These are phyloP conservation scores for Pseudochromis fuscus DNA, from an alignment of 2,797 vertebrate genomes.

Conservation along the genomic window DNA sequence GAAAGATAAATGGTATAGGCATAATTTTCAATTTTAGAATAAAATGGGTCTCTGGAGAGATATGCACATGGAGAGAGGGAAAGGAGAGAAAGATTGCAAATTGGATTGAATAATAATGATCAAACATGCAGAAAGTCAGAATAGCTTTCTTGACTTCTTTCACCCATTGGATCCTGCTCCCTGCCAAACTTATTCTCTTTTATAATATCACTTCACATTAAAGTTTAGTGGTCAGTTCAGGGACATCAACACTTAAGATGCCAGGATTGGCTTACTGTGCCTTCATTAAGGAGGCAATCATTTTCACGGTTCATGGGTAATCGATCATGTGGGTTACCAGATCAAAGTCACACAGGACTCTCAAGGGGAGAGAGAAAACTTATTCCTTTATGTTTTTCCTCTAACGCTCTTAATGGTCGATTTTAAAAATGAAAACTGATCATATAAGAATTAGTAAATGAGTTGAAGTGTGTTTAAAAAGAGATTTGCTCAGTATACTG, in stretches of 20 bases:
- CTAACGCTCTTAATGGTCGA: constrained; percentile 27
- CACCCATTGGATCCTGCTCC: constrained; percentile 14
- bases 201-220: constrained; percentile 41
- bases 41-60: constrained; percentile 68
- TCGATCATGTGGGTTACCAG: constrained; percentile 67
- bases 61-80: constrained; percentile 33
- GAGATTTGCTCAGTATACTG: constrained; percentile 42
- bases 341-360: constrained; percentile 69
- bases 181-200: constrained; percentile 41
- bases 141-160: constrained; percentile 37
- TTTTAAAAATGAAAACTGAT: constrained; percentile 53
- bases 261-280: constrained; percentile 58
- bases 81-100: constrained; percentile 47
- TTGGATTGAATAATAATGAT: constrained; percentile 67
- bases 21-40: constrained; percentile 76
- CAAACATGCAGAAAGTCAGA: constrained; percentile 49
- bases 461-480: constrained; percentile 28
- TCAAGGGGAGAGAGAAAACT: constrained; percentile 55
- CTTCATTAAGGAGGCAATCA: constrained; percentile 72
- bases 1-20: constrained; percentile 72
- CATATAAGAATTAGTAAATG: constrained; percentile 53
- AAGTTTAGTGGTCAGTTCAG: constrained; percentile 68
- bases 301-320: constrained; percentile 73
- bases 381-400: constrained; percentile 11
- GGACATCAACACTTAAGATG: constrained; percentile 64